Evolutionary conservation across 2,888 invertebrate species (phyloP).

Genomic region (Cheilosia urbana): DNA sequence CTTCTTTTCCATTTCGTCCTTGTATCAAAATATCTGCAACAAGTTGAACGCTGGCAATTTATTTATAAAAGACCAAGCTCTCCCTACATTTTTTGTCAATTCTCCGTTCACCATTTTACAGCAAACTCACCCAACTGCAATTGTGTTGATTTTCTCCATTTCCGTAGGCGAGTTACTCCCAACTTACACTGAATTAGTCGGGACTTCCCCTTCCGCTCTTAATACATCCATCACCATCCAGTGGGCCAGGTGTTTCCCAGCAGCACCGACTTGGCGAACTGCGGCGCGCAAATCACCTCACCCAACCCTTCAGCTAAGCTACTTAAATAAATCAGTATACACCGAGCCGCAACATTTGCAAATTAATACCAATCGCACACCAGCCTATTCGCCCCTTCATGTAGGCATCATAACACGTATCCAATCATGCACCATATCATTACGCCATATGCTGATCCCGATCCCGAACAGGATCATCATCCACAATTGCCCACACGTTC

Average conservation of each 20-base stretch:
- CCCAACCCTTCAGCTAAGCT: slow-evolving; percentile 58
- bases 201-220: slow-evolving; percentile 14
- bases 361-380: slow-evolving; percentile 62
- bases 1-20: too few species aligned
- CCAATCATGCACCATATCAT: slow-evolving; percentile 72
- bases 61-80: too few species aligned
- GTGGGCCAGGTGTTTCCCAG: slow-evolving; percentile 63
- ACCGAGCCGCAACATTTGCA: slow-evolving; percentile 65
- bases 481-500: slow-evolving; percentile 56
- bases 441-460: slow-evolving; percentile 53
- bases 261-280: slow-evolving; percentile 16
- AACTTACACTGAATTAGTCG: background rate
- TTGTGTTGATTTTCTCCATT: slow-evolving; percentile 38
- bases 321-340: slow-evolving; percentile 74
- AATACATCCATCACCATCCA: slow-evolving; percentile 67
- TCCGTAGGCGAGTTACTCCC: slow-evolving; percentile 39
- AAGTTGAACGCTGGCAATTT: too few species aligned
- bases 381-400: slow-evolving; percentile 40
- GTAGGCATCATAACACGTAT: slow-evolving; percentile 73
- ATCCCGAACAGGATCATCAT: slow-evolving; percentile 55
- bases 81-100: too few species aligned
- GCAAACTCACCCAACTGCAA: background rate
- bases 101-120: too few species aligned
- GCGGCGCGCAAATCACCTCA: slow-evolving; percentile 56
- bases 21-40: too few species aligned